These are phyloP conservation scores for Drosophila pegasa DNA, from an alignment of 2,888 invertebrate species.

Conservation along the genomic window DNA sequence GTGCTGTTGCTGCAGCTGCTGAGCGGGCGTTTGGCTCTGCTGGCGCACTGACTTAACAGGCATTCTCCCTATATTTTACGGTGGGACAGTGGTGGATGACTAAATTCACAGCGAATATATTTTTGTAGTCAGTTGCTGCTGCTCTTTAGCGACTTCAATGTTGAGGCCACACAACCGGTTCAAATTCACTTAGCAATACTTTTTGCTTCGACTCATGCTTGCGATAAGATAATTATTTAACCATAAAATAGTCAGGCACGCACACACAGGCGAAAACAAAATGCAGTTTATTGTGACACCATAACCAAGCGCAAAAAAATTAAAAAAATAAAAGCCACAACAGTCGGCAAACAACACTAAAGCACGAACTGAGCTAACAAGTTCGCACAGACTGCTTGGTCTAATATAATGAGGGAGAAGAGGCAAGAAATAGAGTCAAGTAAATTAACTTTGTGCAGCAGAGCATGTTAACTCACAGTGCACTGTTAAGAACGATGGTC, in stretches of 20 bases:
- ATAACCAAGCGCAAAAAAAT: slow-evolving; percentile 7
- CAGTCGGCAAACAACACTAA: slow-evolving; percentile 11
- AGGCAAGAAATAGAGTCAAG: slow-evolving; percentile 12
- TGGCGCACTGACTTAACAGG: slow-evolving; percentile 65
- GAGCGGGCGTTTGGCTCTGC: slow-evolving; percentile 73
- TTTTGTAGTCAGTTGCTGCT: slow-evolving; percentile 11
- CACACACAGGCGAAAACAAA: slow-evolving; percentile 11
- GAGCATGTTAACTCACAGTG: slow-evolving; percentile 14
- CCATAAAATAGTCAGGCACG: slow-evolving; percentile 33
- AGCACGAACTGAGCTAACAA: slow-evolving; percentile 12
- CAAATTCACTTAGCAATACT: slow-evolving; percentile 36
- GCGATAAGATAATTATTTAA: slow-evolving; percentile 71
- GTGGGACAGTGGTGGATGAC: not conserved
- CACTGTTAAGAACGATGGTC: slow-evolving; percentile 20
- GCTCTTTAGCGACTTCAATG: slow-evolving; percentile 18
- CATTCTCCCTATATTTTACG: slow-evolving; percentile 36
- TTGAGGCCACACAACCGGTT: slow-evolving; percentile 13
- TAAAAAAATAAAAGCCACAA: slow-evolving; percentile 3
- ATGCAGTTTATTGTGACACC: slow-evolving; percentile 8
- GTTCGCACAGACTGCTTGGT: slow-evolving; percentile 22
- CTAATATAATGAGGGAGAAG: slow-evolving; percentile 21
- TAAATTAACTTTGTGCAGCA: slow-evolving; percentile 3
- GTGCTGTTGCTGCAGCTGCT: slow-evolving; percentile 72
- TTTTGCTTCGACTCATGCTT: slow-evolving; percentile 58
- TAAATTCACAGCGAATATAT: not conserved